Evolutionary conservation across 1,140 invertebrate genomes (phyloP).

Genomic region (Heliconius nattereri): DNA sequence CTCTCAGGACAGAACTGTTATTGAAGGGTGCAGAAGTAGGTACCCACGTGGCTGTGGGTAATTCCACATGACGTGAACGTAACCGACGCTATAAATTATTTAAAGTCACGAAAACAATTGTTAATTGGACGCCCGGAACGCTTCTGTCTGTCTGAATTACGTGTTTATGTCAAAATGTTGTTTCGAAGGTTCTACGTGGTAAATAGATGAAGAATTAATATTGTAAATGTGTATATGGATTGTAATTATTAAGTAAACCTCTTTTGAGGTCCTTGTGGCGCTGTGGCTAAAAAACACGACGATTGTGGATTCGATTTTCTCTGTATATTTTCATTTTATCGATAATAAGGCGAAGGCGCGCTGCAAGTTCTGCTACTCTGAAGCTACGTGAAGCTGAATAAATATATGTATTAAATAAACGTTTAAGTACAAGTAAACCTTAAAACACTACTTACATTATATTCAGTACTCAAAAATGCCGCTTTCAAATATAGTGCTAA

Average conservation of each 20-base stretch:
- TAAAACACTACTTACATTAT: too few species aligned
- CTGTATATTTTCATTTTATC: too few species aligned
- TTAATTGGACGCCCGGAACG: background rate
- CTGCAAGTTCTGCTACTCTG: too few species aligned
- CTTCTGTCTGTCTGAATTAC: slow-evolving; percentile 10
- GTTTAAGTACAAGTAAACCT: too few species aligned
- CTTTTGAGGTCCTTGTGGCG: too few species aligned
- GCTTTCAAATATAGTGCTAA: too few species aligned
- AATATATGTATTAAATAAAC: too few species aligned
- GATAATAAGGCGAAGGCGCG: too few species aligned
- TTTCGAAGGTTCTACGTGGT: background rate
- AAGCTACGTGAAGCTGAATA: too few species aligned
- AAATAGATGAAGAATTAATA: background rate
- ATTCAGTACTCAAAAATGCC: too few species aligned
- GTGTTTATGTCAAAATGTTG: background rate
- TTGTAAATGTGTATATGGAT: background rate
- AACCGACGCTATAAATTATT: slow-evolving; percentile 13
- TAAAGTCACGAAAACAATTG: slow-evolving; percentile 12
- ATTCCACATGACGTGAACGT: slow-evolving; percentile 25
- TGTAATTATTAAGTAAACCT: background rate
- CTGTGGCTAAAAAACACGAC: too few species aligned
- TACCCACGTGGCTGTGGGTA: slow-evolving; percentile 17
- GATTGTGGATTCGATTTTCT: too few species aligned
- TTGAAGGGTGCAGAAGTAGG: slow-evolving; percentile 27
- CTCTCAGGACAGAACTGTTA: slow-evolving; percentile 21